Conservation (phyloP, 2,888 invertebrate species). For the Noctua pronuba region DNA sequence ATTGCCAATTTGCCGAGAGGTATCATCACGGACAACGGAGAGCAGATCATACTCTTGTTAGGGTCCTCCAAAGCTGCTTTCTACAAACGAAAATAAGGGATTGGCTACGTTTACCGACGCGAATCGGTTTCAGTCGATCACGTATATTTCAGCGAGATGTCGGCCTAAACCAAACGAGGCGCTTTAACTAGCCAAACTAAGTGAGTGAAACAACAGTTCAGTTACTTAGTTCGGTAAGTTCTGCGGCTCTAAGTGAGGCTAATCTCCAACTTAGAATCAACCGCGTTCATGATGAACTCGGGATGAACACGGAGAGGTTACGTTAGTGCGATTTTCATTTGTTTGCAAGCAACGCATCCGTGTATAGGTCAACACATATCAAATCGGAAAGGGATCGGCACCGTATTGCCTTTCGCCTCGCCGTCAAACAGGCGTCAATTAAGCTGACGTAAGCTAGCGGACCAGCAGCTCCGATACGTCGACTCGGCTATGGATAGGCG, state of each 20-base stretch:
- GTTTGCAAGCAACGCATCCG: not conserved
- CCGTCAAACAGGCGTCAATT: too few relatives aligned
- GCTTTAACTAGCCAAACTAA: too few relatives aligned
- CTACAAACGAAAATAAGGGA: slow-evolving; percentile 61
- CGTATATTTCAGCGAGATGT: not conserved
- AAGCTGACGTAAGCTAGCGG: too few relatives aligned
- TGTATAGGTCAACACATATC: too few relatives aligned
- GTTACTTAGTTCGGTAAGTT: too few relatives aligned
- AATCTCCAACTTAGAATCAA: not conserved
- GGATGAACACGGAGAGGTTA: not conserved
- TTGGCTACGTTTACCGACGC: not conserved
- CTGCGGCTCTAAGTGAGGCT: not conserved
- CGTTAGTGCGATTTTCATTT: not conserved
- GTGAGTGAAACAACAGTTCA: too few relatives aligned
- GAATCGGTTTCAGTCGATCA: not conserved
- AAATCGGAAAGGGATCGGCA: too few relatives aligned
- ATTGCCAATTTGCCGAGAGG: slow-evolving; percentile 78
- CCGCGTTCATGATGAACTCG: too few relatives aligned
- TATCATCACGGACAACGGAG: slow-evolving; percentile 78
- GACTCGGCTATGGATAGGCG: too few relatives aligned
- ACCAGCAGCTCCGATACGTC: too few relatives aligned
- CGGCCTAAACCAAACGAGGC: not conserved
- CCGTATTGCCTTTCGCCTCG: too few relatives aligned
- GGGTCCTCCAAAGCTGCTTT: slow-evolving; percentile 58
- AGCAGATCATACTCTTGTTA: slow-evolving; percentile 73